These are phyloP conservation scores for Takifugu flavidus DNA, from an alignment of 2,113 vertebrate species.

Conservation along the genomic window DNA sequence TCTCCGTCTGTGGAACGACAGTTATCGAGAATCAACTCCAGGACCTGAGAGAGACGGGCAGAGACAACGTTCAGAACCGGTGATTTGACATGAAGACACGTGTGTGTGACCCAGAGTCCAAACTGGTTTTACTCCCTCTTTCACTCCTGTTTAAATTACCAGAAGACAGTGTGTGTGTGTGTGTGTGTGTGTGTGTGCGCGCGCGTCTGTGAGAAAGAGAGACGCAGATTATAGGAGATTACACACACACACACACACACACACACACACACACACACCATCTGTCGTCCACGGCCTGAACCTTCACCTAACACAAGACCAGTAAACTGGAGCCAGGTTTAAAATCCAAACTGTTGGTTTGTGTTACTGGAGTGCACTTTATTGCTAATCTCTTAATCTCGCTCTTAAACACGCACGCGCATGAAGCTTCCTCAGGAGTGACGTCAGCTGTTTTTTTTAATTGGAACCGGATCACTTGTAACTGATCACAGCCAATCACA, in stretches of 20 bases:
- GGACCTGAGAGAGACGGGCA: conserved; percentile 83
- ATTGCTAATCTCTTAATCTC: background rate
- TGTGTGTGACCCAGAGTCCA: too few species aligned
- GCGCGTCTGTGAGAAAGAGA: too few species aligned
- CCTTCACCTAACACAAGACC: background rate
- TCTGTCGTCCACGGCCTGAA: background rate
- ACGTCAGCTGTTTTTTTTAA: too few species aligned
- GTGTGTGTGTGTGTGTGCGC: too few species aligned
- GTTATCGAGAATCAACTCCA: conserved; percentile 91
- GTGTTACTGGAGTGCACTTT: background rate
- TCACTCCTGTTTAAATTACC: conserved; percentile 32
- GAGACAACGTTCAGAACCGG: too few species aligned
- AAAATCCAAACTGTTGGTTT: background rate
- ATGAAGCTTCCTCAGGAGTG: background rate
- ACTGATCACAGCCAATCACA: too few species aligned
- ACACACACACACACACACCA: background rate
- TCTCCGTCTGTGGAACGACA: conserved; percentile 88
- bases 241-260: too few species aligned
- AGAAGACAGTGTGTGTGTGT: background rate
- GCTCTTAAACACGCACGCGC: background rate
- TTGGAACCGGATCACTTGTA: background rate
- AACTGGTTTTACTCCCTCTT: too few species aligned
- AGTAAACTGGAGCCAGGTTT: background rate
- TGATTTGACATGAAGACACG: too few species aligned
- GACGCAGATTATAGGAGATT: too few species aligned